phyloP scores from a whole-genome alignment of 2,888 invertebrate genomes.

The Lochmaea crataegi region DNA sequence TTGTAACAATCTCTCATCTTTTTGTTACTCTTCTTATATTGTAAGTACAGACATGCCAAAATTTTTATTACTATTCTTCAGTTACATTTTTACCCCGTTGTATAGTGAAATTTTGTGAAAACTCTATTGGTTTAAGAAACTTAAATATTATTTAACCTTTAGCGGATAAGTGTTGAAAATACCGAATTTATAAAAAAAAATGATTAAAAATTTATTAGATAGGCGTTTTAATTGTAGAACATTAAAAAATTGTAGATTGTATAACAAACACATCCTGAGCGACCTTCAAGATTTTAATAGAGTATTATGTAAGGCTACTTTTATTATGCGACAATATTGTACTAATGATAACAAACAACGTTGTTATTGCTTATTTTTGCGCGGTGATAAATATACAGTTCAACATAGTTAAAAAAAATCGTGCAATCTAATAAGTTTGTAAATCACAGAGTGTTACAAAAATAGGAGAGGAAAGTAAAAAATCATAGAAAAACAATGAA shows the following conservation, averaged over 20 bases:
- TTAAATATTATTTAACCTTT: background rate
- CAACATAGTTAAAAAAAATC: background rate
- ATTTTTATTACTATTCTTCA: too few species aligned
- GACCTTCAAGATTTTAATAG: background rate
- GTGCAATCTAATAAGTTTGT: too few species aligned
- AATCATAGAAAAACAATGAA: too few species aligned
- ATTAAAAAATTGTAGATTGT: background rate
- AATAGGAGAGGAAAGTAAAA: too few species aligned
- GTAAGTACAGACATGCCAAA: too few species aligned
- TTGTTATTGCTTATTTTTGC: background rate
- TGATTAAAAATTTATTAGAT: background rate
- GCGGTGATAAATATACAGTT: background rate
- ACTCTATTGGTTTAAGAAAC: background rate
- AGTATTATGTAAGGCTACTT: background rate
- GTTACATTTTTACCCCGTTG: too few species aligned
- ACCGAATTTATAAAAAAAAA: background rate
- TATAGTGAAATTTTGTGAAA: too few species aligned
- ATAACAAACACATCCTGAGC: background rate
- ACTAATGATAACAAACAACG: background rate
- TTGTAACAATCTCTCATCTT: too few species aligned
- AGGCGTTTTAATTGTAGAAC: background rate
- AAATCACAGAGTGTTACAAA: too few species aligned
- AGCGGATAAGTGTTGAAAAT: too few species aligned
- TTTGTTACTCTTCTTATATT: too few species aligned
- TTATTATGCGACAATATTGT: background rate